Evolutionary conservation across 2,888 invertebrate genomes (phyloP).

Genomic region (Drosophila silvestris): DNA sequence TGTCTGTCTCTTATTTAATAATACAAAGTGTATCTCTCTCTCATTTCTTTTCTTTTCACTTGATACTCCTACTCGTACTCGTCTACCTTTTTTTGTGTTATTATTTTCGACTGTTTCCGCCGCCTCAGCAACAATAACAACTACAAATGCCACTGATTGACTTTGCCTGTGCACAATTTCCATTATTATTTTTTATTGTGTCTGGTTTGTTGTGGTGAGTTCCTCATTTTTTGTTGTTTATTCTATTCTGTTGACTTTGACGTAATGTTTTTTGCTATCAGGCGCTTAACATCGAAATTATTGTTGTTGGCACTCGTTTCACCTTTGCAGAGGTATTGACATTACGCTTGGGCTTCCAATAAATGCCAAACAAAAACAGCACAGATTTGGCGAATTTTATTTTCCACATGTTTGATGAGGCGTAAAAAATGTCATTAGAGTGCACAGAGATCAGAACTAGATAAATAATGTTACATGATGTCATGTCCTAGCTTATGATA

Average conservation of each 20-base stretch:
- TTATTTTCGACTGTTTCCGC: constrained; percentile 56
- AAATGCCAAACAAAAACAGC: constrained; percentile 24
- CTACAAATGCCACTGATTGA: constrained; percentile 67
- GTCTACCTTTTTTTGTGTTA: constrained; percentile 36
- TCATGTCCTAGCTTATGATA: not conserved
- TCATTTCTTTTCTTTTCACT: constrained; percentile 31
- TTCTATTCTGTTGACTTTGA: constrained; percentile 50
- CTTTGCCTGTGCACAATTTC: constrained; percentile 68
- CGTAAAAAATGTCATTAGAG: constrained; percentile 68
- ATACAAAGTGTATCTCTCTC: constrained; percentile 68
- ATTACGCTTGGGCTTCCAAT: constrained; percentile 30
- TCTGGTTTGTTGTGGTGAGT: constrained; percentile 21
- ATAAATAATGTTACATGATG: constrained; percentile 42
- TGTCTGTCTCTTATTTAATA: constrained; percentile 69
- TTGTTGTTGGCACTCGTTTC: constrained; percentile 29
- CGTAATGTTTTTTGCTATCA: constrained; percentile 67
- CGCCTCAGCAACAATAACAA: constrained; percentile 18
- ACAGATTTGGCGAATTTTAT: constrained; percentile 31
- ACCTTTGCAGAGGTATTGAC: constrained; percentile 49
- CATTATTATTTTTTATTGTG: constrained; percentile 60
- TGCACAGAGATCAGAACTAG: constrained; percentile 16
- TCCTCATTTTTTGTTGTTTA: constrained; percentile 50
- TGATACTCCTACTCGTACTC: constrained; percentile 28
- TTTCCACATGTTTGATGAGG: constrained; percentile 59
- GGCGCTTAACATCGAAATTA: constrained; percentile 47